These are phyloP conservation scores for Hyphantria cunea DNA, from an alignment of 1,140 invertebrate species.

Conservation along the genomic window DNA sequence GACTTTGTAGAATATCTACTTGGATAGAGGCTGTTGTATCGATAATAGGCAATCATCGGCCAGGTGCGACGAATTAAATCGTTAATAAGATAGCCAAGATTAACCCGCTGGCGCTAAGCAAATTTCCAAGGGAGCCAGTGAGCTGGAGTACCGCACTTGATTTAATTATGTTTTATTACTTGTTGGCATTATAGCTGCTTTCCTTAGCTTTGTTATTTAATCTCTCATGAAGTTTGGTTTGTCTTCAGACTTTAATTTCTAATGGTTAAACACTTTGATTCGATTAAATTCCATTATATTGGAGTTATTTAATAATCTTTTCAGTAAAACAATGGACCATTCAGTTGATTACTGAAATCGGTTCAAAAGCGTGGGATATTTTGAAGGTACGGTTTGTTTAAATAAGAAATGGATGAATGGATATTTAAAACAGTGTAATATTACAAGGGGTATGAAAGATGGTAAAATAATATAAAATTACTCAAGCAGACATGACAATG, in stretches of 20 bases:
- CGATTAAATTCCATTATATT: background rate
- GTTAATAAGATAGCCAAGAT: background rate
- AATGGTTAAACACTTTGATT: conserved; percentile 1
- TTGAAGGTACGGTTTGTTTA: background rate
- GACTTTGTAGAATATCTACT: too few species aligned
- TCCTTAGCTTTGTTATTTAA: background rate
- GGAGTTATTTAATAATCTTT: background rate
- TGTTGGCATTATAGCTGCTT: background rate
- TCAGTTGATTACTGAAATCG: background rate
- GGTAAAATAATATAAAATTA: too few species aligned
- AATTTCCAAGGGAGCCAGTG: background rate
- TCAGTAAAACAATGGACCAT: too few species aligned
- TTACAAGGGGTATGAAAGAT: too few species aligned
- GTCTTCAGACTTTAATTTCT: conserved; percentile 8
- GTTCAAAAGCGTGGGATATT: background rate
- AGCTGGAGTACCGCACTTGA: background rate
- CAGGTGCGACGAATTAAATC: too few species aligned
- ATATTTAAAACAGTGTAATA: too few species aligned
- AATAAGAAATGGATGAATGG: too few species aligned
- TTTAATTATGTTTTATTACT: background rate
- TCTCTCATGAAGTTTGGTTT: background rate
- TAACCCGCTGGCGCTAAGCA: background rate
- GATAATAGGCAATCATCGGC: too few species aligned
- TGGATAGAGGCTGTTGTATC: too few species aligned
- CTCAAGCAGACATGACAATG: too few species aligned